Conservation (phyloP, 2,797 vertebrate species). For the Macropus fuliginosus region DNA sequence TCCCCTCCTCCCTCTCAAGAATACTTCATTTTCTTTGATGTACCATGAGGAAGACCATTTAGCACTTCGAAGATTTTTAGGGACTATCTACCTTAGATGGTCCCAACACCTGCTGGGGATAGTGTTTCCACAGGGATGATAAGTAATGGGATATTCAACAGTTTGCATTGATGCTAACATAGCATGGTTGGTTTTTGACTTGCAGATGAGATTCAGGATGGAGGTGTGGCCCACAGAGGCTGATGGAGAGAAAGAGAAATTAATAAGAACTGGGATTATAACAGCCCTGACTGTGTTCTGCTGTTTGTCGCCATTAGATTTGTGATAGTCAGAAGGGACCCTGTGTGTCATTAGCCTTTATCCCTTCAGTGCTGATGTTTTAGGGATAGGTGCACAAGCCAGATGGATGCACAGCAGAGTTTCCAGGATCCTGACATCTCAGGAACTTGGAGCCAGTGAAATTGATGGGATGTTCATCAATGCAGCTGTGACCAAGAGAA, state of each 20-base stretch:
- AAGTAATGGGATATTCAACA: not conserved
- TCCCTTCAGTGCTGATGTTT: not conserved
- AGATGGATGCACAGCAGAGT: not conserved
- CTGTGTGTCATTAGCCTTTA: not conserved
- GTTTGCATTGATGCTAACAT: not conserved
- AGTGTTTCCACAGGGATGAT: not conserved
- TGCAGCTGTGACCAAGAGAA: constrained; percentile 3
- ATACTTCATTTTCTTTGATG: too few relatives aligned
- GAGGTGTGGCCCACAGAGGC: not conserved
- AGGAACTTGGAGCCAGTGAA: not conserved
- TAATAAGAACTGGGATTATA: not conserved
- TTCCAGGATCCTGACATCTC: not conserved
- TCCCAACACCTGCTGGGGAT: not conserved
- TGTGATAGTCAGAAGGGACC: not conserved
- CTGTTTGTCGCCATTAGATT: not conserved
- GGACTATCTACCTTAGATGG: not conserved
- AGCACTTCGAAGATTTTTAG: not conserved
- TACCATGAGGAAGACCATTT: not conserved
- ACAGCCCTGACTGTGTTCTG: not conserved
- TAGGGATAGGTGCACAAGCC: not conserved
- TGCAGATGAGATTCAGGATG: not conserved
- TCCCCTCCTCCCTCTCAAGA: too few relatives aligned
- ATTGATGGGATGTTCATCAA: not conserved
- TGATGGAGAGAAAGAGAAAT: not conserved
- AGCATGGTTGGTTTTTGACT: not conserved